phyloP scores from a whole-genome alignment of 2,888 invertebrate genomes.

The Linnaemya vulpina region DNA sequence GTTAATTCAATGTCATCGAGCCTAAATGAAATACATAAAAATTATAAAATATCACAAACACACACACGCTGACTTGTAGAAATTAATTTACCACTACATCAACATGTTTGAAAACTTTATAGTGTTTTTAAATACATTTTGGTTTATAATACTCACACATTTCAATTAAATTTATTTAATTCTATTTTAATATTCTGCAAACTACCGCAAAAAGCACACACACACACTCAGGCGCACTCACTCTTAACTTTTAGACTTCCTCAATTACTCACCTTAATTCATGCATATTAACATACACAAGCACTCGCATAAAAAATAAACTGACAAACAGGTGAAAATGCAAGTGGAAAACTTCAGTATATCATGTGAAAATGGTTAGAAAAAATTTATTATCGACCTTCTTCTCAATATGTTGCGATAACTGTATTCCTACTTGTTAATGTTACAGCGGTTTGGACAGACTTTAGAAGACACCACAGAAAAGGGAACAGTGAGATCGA shows the following conservation, averaged over 20 bases:
- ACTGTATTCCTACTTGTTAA: no score
- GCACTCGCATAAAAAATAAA: slow-evolving; percentile 22
- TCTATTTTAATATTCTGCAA: slow-evolving; percentile 33
- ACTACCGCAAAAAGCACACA: background rate
- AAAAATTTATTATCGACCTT: no score
- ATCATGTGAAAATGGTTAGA: no score
- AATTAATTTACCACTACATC: slow-evolving; percentile 3
- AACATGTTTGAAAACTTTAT: slow-evolving; percentile 11
- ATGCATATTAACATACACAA: slow-evolving; percentile 28
- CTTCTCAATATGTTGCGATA: no score
- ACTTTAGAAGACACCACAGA: no score
- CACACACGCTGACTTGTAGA: background rate
- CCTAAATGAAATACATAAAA: slow-evolving; percentile 34
- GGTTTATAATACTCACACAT: slow-evolving; percentile 8
- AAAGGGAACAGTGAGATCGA: no score
- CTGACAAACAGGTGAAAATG: slow-evolving; percentile 40
- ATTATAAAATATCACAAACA: slow-evolving; percentile 10
- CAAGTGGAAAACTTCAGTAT: background rate
- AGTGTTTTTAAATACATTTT: slow-evolving; percentile 2
- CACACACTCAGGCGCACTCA: background rate
- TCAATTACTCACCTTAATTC: slow-evolving; percentile 8
- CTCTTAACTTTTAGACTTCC: background rate
- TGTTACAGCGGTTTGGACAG: no score
- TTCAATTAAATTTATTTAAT: slow-evolving; percentile 19
- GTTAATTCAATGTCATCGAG: slow-evolving; percentile 57